These are phyloP conservation scores for Germaria angustata DNA, from an alignment of 2,888 invertebrate species.

Conservation along the genomic window DNA sequence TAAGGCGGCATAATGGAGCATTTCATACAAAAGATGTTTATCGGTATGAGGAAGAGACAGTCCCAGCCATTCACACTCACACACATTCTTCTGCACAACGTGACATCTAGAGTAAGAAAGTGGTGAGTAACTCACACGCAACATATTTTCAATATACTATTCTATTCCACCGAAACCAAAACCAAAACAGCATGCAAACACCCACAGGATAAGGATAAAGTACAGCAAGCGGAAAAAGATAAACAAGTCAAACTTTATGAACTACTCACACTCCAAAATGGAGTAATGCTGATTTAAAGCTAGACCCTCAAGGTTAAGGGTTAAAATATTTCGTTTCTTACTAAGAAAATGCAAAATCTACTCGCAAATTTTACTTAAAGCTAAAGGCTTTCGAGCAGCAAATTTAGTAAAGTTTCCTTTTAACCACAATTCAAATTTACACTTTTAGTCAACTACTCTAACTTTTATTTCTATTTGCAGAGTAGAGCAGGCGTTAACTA, in stretches of 20 bases:
- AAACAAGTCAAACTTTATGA: slow-evolving; percentile 44
- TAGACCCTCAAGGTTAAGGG: slow-evolving; percentile 68
- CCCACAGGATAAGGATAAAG: not conserved
- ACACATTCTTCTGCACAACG: not conserved
- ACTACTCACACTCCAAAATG: slow-evolving; percentile 28
- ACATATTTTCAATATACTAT: slow-evolving; percentile 25
- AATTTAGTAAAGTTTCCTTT: slow-evolving; percentile 29
- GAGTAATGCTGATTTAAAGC: slow-evolving; percentile 58
- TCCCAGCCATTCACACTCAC: not conserved
- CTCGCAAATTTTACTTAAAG: slow-evolving; percentile 16
- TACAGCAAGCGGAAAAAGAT: not conserved
- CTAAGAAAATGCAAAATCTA: not conserved
- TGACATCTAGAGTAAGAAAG: not conserved
- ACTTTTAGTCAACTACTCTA: not conserved
- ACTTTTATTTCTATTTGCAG: not conserved
- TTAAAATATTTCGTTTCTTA: slow-evolving; percentile 52
- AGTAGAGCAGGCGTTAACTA: not conserved
- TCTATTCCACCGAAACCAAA: not conserved
- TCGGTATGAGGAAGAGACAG: not conserved
- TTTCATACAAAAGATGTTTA: slow-evolving; percentile 42
- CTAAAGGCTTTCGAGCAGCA: slow-evolving; percentile 5
- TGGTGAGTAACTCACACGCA: not conserved
- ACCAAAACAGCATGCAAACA: not conserved
- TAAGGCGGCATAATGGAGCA: not conserved
- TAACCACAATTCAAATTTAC: slow-evolving; percentile 40